phyloP scores from a whole-genome alignment of 2,113 vertebrate genomes.

The Laterallus jamaicensis region DNA sequence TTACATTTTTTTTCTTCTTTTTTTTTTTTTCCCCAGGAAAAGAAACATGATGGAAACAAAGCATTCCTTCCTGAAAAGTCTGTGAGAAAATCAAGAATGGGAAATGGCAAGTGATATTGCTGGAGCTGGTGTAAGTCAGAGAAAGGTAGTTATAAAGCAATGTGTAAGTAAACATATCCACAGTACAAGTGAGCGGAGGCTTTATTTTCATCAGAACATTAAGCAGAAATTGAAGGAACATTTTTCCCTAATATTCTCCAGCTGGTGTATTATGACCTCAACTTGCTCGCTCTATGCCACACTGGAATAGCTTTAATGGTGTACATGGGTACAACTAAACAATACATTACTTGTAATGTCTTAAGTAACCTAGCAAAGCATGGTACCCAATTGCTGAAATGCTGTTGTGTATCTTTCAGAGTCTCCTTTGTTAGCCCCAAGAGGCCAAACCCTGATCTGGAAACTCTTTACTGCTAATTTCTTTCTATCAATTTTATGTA shows the following conservation, averaged over 20 bases:
- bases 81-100: slow-evolving; percentile 31
- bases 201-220: slow-evolving; percentile 79
- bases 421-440: slow-evolving; percentile 71
- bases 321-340: slow-evolving; percentile 63
- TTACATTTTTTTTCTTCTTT: background rate
- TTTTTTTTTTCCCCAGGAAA: slow-evolving; percentile 2
- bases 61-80: slow-evolving; percentile 38
- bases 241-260: slow-evolving; percentile 74
- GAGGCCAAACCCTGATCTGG: slow-evolving; percentile 54
- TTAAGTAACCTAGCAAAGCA: slow-evolving; percentile 72
- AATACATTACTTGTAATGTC: slow-evolving; percentile 74
- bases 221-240: slow-evolving; percentile 76
- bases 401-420: slow-evolving; percentile 48
- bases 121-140: background rate
- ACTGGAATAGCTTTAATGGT: slow-evolving; percentile 76
- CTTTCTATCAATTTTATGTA: slow-evolving; percentile 62
- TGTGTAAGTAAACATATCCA: slow-evolving; percentile 62
- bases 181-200: slow-evolving; percentile 45
- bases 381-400: slow-evolving; percentile 61
- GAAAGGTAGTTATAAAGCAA: slow-evolving; percentile 14
- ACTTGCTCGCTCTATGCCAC: slow-evolving; percentile 65
- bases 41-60: slow-evolving; percentile 30
- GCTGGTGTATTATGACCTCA: slow-evolving; percentile 72
- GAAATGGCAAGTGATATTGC: background rate
- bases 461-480: slow-evolving; percentile 73